phyloP scores from a whole-genome alignment of 1,140 invertebrate species.

The Spodoptera frugiperda region DNA sequence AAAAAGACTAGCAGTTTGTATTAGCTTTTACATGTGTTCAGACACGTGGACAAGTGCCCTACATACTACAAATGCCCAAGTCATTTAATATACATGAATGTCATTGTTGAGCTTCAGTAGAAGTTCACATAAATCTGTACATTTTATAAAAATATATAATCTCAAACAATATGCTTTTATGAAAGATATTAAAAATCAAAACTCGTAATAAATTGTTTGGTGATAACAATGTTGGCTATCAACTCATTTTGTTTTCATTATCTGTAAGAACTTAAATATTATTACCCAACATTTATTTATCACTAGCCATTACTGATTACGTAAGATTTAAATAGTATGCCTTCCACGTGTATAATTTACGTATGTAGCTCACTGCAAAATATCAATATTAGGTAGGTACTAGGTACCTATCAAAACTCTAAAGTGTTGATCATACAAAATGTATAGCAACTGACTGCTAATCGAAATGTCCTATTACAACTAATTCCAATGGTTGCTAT shows the following conservation, averaged over 20 bases:
- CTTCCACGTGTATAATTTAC: conserved; percentile 14
- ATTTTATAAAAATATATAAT: too few relatives aligned
- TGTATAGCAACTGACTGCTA: too few relatives aligned
- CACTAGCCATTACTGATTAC: conserved; percentile 36
- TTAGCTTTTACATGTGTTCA: too few relatives aligned
- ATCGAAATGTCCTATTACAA: too few relatives aligned
- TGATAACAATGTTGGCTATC: conserved; percentile 23
- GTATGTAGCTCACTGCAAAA: neutral
- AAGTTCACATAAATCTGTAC: too few relatives aligned
- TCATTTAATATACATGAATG: neutral
- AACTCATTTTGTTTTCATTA: conserved; percentile 34
- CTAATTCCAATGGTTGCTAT: too few relatives aligned
- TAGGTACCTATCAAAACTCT: neutral
- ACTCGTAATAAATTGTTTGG: neutral
- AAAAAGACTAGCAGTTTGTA: too few relatives aligned
- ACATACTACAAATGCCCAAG: neutral
- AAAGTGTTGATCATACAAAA: too few relatives aligned
- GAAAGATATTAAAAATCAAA: neutral
- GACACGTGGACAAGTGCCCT: too few relatives aligned
- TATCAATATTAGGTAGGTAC: neutral
- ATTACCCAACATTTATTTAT: conserved; percentile 42
- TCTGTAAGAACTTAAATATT: conserved; percentile 36
- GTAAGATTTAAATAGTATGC: conserved; percentile 29
- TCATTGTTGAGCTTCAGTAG: too few relatives aligned
- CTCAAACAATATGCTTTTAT: too few relatives aligned